Conservation (phyloP, 2,113 vertebrate genomes). For the Misgurnus mizolepis region DNA sequence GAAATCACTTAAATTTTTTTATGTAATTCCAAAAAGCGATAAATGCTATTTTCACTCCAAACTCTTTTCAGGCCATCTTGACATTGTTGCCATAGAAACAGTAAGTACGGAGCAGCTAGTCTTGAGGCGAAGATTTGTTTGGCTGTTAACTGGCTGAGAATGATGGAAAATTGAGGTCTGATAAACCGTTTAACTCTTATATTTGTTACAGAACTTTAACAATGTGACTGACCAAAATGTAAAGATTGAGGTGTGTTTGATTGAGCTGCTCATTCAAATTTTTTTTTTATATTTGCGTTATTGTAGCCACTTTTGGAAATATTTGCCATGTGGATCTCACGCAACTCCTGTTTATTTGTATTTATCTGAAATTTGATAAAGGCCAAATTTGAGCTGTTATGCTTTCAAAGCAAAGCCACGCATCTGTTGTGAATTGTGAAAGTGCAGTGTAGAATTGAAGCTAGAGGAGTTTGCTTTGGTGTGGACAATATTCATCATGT, state of each 20-base stretch:
- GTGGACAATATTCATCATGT: slow-evolving; percentile 11
- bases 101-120: slow-evolving; percentile 8
- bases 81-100: slow-evolving; percentile 51
- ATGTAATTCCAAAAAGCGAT: not conserved
- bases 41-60: slow-evolving; percentile 37
- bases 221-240: not conserved
- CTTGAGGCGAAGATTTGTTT: slow-evolving; percentile 17
- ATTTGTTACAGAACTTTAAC: not conserved
- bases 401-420: not conserved
- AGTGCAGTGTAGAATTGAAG: not conserved
- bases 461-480: slow-evolving; percentile 16
- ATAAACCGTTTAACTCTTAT: not conserved
- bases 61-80: slow-evolving; percentile 32
- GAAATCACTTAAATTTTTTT: slow-evolving; percentile 11
- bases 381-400: not conserved
- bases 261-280: not conserved
- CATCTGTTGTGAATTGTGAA: slow-evolving; percentile 25
- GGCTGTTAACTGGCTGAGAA: not conserved
- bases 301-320: slow-evolving; percentile 7
- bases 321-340: not conserved
- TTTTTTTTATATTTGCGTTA: not conserved
- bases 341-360: not conserved
- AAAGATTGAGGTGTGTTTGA: not conserved
- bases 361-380: slow-evolving; percentile 20
- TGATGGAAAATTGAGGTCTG: not conserved